A percentile compares a stretch with the other conserved stretches of the same genome.
phyloP scores from a whole-genome alignment of 2,888 invertebrate species.

The Scaptomyza flava region DNA sequence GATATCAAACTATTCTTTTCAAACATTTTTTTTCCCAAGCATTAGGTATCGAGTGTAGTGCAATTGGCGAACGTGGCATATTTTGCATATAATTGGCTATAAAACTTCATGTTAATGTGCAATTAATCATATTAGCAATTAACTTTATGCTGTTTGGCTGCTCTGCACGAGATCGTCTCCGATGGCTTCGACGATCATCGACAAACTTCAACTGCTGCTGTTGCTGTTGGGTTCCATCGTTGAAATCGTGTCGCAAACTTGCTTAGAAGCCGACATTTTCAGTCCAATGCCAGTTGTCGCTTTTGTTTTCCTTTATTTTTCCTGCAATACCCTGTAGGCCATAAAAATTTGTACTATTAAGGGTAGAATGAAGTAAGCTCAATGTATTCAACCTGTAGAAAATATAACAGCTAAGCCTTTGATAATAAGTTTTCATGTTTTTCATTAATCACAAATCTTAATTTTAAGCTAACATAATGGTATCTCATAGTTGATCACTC shows the following conservation, averaged over 20 bases:
- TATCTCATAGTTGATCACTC: neutral
- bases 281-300: constrained; percentile 26
- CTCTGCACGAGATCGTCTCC: constrained; percentile 78
- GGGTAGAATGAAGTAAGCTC: neutral
- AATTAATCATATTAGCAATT: constrained; percentile 83
- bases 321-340: neutral
- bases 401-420: no score
- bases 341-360: neutral
- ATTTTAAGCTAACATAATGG: neutral
- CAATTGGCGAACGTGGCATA: constrained; percentile 69
- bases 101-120: constrained; percentile 83
- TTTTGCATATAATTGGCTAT: constrained; percentile 82
- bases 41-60: constrained; percentile 43
- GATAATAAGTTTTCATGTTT: no score
- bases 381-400: no score
- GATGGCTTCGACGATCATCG: constrained; percentile 49
- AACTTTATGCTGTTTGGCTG: constrained; percentile 77
- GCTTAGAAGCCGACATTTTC: constrained; percentile 56
- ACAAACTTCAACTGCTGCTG: constrained; percentile 1
- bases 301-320: neutral
- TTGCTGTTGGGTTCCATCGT: constrained; percentile 2
- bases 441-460: no score
- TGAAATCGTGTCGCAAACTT: constrained; percentile 68
- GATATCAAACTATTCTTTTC: neutral
- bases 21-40: constrained; percentile 52